phyloP scores from a whole-genome alignment of 2,797 vertebrate species.

The Microctenopoma stevenorrisi region DNA sequence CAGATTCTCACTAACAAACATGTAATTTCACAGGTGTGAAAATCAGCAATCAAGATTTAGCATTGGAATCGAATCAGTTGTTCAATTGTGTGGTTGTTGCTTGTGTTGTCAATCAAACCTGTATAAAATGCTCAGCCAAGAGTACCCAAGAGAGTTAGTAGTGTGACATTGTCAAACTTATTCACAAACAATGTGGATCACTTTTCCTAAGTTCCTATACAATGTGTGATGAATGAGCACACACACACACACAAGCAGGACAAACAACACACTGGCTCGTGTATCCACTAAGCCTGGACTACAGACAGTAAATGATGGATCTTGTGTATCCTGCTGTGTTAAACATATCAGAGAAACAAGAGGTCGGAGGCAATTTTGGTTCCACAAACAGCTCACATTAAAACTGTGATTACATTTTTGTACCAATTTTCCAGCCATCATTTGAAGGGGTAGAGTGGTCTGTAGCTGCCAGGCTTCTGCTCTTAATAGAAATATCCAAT shows the following conservation, averaged over 20 bases:
- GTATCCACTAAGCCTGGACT: neutral
- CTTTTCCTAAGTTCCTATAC: too few relatives aligned
- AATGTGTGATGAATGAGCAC: too few relatives aligned
- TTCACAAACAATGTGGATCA: too few relatives aligned
- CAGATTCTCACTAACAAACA: neutral
- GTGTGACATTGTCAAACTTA: too few relatives aligned
- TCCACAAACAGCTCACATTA: neutral
- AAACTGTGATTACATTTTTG: constrained; percentile 3
- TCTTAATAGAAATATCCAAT: neutral
- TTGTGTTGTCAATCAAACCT: too few relatives aligned
- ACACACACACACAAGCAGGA: neutral
- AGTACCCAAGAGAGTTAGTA: too few relatives aligned
- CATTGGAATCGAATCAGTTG: too few relatives aligned
- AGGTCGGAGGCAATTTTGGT: constrained; percentile 11
- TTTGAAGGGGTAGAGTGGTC: neutral
- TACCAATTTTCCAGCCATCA: neutral
- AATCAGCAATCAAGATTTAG: too few relatives aligned
- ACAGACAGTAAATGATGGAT: neutral
- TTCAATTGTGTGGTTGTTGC: too few relatives aligned
- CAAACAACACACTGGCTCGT: neutral
- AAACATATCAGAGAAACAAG: constrained; percentile 10
- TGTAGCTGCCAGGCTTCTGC: neutral
- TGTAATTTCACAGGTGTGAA: neutral
- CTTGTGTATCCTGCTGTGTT: constrained; percentile 4
- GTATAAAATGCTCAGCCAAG: too few relatives aligned